Evolutionary conservation across 2,888 invertebrate species (phyloP), one percentile per base, ranked within the genome.

Genomic region (Cantharis rustica): DNA sequence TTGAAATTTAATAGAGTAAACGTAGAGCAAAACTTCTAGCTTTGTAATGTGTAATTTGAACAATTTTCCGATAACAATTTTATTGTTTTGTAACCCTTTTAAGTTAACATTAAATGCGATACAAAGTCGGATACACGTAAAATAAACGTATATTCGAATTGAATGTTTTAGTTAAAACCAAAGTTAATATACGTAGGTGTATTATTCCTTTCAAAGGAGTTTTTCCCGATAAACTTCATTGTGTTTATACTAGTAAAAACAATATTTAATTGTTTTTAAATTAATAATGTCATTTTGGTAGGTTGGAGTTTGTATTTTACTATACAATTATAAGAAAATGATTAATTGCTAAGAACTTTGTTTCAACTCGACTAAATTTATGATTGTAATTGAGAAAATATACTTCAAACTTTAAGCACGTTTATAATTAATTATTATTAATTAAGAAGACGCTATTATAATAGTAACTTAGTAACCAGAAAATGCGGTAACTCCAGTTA

Each of bases 241-340:
- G 47, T 47, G 1, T 47, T 47, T 47, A 2, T n/a, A n/a, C 16
- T 66, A 20, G 5, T 9, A 20, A 1, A 13, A 23, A 20, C 16
- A 66, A 66, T 10, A n/a, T 66, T 66, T 66, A 66, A 66, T 66
- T 66, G 64, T 66, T 66, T 66, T 66, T 66, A 66, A 23, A 66
- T 66, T 66, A 66, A 66, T 20, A 66, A 66, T 66, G 64, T 20
- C 64, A 66, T 66, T 66, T 66, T 66, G 20, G 20, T 20, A 66
- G n/a, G 64, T 66, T 1, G 7, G 23, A 66, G 20, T 66, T 66
- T 66, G 64, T 20, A 23, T 66, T 66, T 66, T 66, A 66, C 13
- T 20, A 66, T 20, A 66, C 64, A 66, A 66, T 66, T 66, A 66
- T 66, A 66, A 66, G 64, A 66, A 66, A 66, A 66, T 66, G 64